Base-by-base conservation (phyloP, 2,888 invertebrate species). In the Mimumesa dahlbomi region DNA sequence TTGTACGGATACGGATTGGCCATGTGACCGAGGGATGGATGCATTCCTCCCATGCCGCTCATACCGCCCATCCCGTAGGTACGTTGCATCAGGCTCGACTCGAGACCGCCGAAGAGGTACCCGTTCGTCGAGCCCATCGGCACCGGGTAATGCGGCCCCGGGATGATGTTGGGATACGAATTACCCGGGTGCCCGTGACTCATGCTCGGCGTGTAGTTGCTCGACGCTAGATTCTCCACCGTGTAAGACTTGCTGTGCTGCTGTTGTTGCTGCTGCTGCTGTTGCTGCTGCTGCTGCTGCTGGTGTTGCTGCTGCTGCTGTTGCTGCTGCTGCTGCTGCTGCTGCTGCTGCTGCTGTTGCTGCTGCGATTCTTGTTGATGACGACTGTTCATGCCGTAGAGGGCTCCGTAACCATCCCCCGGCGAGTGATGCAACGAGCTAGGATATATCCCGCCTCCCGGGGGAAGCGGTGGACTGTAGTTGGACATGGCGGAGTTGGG, bases 181-280 rank as follows among this genome's bases (percentile, higher is more conserved):
- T 85, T 86, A 5, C 85, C 81, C 1, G 86, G 75, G 42, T 82
- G 81, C 2, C 72, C 38, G 66, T 81, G 82, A 34, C 80, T 86
- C 77, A 87, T 86, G 77, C 88, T 89, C 16, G 90, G 88, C 21
- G 89, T 88, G 72, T 89, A 89, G 73, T 89, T 89, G 79, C 90
- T 90, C 38, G 89, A 88, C n/a, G 90, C 88, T 13, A 90, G 84
- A 76, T 89, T 89, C 73, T 89, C 89, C 25, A 90, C 90, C 11
- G 90, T 89, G 66, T 90, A 90, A 0, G 89, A 89, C 62, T 89
- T 89, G 79, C 89, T 89, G 74, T 88, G 88, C 14, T 86, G 85
- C 13, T 85, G 83, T 9, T 85, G 86, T 0, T 84, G 84, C 0
- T 85, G 85, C 1, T 82, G 81, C 0, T 85, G 83, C 0, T 83